A percentile compares a stretch with the other conserved stretches of the same genome.
These are phyloP conservation scores for Falco biarmicus DNA, from an alignment of 2,797 vertebrate genomes.

Conservation along the genomic window DNA sequence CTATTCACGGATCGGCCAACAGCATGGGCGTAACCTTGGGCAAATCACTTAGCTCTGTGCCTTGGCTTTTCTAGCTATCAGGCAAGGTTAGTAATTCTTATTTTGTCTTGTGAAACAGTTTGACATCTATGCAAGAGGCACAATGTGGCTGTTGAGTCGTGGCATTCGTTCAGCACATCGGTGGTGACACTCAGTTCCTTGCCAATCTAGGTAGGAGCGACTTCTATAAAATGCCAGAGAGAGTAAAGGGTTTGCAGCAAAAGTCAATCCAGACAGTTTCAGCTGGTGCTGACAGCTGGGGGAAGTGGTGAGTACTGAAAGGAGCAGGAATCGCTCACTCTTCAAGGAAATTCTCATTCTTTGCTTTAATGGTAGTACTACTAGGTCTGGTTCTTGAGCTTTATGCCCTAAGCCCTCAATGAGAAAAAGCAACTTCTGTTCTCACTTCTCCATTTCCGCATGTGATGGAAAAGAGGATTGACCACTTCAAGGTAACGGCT, in stretches of 20 bases:
- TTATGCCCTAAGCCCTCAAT: neutral
- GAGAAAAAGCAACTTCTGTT: neutral
- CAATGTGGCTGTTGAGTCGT: neutral
- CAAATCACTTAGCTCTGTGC: neutral
- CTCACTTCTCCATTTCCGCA: neutral
- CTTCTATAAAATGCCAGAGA: neutral
- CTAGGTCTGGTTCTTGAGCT: neutral
- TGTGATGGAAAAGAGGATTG: neutral
- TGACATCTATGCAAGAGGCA: neutral
- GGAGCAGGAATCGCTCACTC: neutral
- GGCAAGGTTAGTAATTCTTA: neutral
- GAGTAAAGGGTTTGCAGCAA: neutral
- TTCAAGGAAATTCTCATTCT: neutral
- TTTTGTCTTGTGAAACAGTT: neutral
- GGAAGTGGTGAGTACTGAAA: neutral
- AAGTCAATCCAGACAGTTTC: neutral
- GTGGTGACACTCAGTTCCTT: neutral
- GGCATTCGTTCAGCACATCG: neutral
- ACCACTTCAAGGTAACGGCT: neutral
- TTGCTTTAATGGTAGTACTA: neutral
- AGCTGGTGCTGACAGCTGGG: neutral
- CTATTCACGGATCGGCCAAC: rapidly evolving
- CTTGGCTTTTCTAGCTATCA: neutral
- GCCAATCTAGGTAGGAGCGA: neutral
- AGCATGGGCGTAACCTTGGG: neutral